Base-by-base conservation (phyloP, 53 echinoderm and acorn worm species). In the Temnopleurus reevesii region DNA sequence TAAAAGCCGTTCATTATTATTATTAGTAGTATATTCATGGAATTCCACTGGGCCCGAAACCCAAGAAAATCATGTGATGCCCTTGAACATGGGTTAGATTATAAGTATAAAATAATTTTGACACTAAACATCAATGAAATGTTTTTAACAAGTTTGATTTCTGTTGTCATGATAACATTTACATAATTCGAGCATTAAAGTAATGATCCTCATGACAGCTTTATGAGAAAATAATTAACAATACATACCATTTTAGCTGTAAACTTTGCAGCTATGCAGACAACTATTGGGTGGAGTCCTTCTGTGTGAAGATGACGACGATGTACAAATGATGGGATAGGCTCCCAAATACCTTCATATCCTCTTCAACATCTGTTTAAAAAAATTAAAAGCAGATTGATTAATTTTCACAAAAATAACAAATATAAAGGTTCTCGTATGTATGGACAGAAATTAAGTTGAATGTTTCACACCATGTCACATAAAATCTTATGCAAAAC, bases 311-410 rank as follows among this genome's bases (percentile, higher is more conserved):
- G 41, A 41, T 23, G 41, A 27, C 29, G 33, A 63, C 30, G 17
- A 47, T 28, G 76, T 45, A 49, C 24, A 9, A 29, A 8, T 49
- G n/a, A 12, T 19, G 79, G 23, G n/a, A 55, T 55, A 21, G 24
- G 51, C 15, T 36, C 83, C 83, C 36, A 1, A 55, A 8, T 19
- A 83, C 33, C 57, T 27, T 53, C 83, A 83, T 83, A 35, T 38
- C 53, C 56, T 33, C 83, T 55, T 36, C 38, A 28, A 56, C 83
- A 83, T 83, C 83, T 83, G 23, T 17, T 29, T 29, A 17, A 29
- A 30, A 5, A 9, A 59, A 5, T 25, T 25, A 47, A 30, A 53
- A 55, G 53, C 4, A 33, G 15, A 54, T 56, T 33, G 54, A 4
- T 19, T 49, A 4, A 36, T n/a, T 9, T 15, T n/a, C n/a, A 55